These are phyloP conservation scores for Channa maculata DNA, from an alignment of 2,113 vertebrate species.

Conservation along the genomic window DNA sequence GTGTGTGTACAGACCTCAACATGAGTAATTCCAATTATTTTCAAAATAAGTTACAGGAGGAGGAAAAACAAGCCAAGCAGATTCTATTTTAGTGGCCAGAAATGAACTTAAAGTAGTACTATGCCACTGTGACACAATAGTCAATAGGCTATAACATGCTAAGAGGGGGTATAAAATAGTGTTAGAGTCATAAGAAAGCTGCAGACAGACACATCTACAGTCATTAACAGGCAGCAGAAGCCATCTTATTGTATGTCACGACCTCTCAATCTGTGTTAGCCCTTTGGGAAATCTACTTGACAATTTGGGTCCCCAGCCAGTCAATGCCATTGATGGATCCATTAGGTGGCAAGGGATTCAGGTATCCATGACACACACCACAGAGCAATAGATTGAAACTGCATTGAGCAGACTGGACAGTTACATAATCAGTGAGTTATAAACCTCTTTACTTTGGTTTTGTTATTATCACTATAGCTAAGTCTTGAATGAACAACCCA, in stretches of 20 bases:
- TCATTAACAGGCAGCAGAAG: slow-evolving; percentile 12
- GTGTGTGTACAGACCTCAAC: too few species aligned
- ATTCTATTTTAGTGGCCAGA: too few species aligned
- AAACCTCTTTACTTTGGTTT: too few species aligned
- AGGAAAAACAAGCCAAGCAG: too few species aligned
- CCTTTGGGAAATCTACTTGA: slow-evolving; percentile 52
- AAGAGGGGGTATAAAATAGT: background rate
- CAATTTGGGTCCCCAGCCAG: slow-evolving; percentile 29
- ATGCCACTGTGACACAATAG: too few species aligned
- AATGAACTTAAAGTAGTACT: too few species aligned
- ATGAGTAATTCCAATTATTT: too few species aligned
- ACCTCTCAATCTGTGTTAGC: slow-evolving; percentile 26
- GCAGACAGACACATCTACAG: background rate
- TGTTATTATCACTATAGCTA: background rate
- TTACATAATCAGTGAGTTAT: background rate
- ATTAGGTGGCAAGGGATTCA: slow-evolving; percentile 31
- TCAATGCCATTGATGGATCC: slow-evolving; percentile 36
- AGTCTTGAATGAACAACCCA: slow-evolving; percentile 23
- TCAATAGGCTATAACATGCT: too few species aligned
- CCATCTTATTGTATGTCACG: slow-evolving; percentile 5
- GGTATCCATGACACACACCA: slow-evolving; percentile 8
- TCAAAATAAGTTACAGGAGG: too few species aligned
- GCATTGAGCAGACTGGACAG: slow-evolving; percentile 3
- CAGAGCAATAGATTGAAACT: slow-evolving; percentile 17
- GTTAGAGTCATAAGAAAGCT: background rate